A percentile compares a stretch with the other conserved stretches of the same genome.
Conservation (phyloP, 1,140 invertebrate species). For the Drosophila mauritiana region DNA sequence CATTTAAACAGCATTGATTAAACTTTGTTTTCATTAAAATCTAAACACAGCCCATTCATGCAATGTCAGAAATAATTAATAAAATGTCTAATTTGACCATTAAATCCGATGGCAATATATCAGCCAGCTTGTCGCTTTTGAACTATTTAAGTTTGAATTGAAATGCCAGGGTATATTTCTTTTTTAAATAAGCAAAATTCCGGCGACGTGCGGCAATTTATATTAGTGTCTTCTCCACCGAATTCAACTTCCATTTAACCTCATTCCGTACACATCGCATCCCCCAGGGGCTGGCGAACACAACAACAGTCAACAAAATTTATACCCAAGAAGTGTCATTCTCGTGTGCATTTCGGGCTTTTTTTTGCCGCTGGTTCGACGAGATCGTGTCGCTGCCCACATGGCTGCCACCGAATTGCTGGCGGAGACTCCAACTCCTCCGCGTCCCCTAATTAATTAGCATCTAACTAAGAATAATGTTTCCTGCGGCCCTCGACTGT, state of each 20-base stretch:
- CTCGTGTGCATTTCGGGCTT: constrained; percentile 18
- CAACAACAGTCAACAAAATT: constrained; percentile 46
- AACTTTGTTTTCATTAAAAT: no score
- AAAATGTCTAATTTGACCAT: no score
- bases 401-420: constrained; percentile 44
- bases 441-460: constrained; percentile 74
- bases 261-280: background rate
- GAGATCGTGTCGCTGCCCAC: constrained; percentile 40
- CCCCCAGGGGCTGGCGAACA: constrained; percentile 28
- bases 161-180: background rate
- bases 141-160: background rate
- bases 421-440: constrained; percentile 19
- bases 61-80: no score
- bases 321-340: constrained; percentile 46
- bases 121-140: no score
- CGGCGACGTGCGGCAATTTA: constrained; percentile 9
- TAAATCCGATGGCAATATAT: no score
- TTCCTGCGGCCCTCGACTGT: constrained; percentile 70
- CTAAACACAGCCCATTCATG: no score
- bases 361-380: constrained; percentile 19
- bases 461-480: constrained; percentile 82
- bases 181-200: background rate
- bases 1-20: no score
- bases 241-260: constrained; percentile 25
- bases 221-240: constrained; percentile 6